Conservation (phyloP, 2,888 invertebrate genomes). For the Agrotis segetum region DNA sequence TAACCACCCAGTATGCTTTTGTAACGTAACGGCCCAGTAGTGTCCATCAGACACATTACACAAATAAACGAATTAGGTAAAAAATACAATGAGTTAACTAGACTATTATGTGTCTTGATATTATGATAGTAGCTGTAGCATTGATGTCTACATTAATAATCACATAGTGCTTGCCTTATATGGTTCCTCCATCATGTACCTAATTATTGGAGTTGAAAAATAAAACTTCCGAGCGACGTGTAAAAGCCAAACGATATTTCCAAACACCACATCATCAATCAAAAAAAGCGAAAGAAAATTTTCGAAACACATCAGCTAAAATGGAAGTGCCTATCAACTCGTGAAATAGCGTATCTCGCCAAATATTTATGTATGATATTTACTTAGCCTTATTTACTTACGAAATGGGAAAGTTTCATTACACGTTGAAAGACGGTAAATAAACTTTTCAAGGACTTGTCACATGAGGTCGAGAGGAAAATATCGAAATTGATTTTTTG, state of each 20-base stretch:
- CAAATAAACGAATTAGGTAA: too few relatives aligned
- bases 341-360: slow-evolving; percentile 34
- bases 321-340: slow-evolving; percentile 35
- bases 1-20: too few relatives aligned
- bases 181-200: too few relatives aligned
- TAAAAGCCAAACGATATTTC: background rate
- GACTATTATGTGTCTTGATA: too few relatives aligned
- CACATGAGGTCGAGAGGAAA: background rate
- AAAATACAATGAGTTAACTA: too few relatives aligned
- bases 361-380: slow-evolving; percentile 46
- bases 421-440: slow-evolving; percentile 31
- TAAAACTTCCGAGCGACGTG: background rate
- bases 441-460: slow-evolving; percentile 24
- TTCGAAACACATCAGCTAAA: slow-evolving; percentile 29
- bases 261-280: slow-evolving; percentile 36
- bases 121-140: too few relatives aligned
- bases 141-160: too few relatives aligned
- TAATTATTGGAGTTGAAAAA: background rate
- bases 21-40: too few relatives aligned
- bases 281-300: slow-evolving; percentile 26
- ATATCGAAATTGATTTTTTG: slow-evolving; percentile 15
- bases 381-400: slow-evolving; percentile 47
- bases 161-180: too few relatives aligned
- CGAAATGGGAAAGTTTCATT: slow-evolving; percentile 53
- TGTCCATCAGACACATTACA: too few relatives aligned